Percentiles rank a stretch among this genome's conserved stretches.
Evolutionary conservation across 2,113 vertebrate species (phyloP).

Genomic region (Osmerus eperlanus): DNA sequence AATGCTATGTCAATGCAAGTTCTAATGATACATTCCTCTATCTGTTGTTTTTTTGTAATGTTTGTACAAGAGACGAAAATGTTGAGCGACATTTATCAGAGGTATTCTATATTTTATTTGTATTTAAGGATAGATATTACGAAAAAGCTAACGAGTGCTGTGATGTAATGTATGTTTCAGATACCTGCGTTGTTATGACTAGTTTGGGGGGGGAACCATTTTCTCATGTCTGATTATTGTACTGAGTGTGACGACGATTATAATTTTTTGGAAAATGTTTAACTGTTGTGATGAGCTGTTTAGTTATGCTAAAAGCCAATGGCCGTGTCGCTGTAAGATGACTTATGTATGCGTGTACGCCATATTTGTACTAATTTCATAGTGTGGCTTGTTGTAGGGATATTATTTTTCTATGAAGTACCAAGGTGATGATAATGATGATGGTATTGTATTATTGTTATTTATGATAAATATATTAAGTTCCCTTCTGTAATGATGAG

Average conservation of each 20-base stretch:
- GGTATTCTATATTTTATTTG: conserved; percentile 77
- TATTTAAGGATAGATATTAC: conserved; percentile 76
- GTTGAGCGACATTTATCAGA: conserved; percentile 73
- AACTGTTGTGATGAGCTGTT: conserved; percentile 64
- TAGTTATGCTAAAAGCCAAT: conserved; percentile 66
- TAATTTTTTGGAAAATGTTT: conserved; percentile 57
- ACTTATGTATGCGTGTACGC: conserved; percentile 48
- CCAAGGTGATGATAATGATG: conserved; percentile 49
- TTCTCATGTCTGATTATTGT: conserved; percentile 71
- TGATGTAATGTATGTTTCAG: conserved; percentile 70
- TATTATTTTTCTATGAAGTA: conserved; percentile 62
- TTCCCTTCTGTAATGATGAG: conserved; percentile 38
- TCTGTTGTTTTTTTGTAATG: conserved; percentile 58
- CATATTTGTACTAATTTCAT: conserved; percentile 65
- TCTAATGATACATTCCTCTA: conserved; percentile 62
- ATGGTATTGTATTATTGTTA: conserved; percentile 34
- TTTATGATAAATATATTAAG: conserved; percentile 48
- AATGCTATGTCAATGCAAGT: conserved; percentile 55
- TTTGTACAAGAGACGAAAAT: conserved; percentile 68
- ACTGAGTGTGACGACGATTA: conserved; percentile 45
- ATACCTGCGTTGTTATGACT: conserved; percentile 63
- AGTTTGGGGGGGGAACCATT: conserved; percentile 56
- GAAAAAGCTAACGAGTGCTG: conserved; percentile 76
- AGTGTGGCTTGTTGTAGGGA: conserved; percentile 67
- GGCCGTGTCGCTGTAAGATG: conserved; percentile 68